phyloP scores from a whole-genome alignment of 2,113 vertebrate genomes.

The Saimiri boliviensis region DNA sequence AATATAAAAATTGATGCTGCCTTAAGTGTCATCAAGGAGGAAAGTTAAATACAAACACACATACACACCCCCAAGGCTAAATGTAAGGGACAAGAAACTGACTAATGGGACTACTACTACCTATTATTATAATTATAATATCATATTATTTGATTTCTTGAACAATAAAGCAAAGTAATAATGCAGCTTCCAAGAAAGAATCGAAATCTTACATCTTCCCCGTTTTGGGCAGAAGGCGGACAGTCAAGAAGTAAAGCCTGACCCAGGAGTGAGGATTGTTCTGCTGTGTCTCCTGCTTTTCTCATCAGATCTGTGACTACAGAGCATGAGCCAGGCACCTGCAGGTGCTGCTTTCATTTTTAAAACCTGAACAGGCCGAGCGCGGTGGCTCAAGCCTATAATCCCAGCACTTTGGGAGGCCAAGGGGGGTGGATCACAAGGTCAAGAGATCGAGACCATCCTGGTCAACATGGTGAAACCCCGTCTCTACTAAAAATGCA shows the following conservation, averaged over 20 bases:
- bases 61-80: neutral
- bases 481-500: too few species aligned
- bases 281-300: neutral
- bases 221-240: too few species aligned
- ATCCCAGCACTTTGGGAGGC: too few species aligned
- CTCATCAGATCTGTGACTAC: neutral
- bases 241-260: neutral
- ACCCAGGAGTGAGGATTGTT: neutral
- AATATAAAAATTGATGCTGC: neutral
- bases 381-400: too few species aligned
- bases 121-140: too few species aligned
- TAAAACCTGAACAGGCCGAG: neutral
- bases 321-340: neutral
- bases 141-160: too few species aligned
- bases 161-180: too few species aligned
- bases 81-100: rapidly evolving
- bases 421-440: too few species aligned
- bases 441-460: too few species aligned
- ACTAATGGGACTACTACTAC: rapidly evolving
- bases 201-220: rapidly evolving
- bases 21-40: neutral
- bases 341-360: neutral
- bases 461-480: too few species aligned
- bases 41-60: neutral
- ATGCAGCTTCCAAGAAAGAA: neutral